Conservation (phyloP, 1,140 invertebrate genomes). For the Drosophila sulfurigaster region DNA sequence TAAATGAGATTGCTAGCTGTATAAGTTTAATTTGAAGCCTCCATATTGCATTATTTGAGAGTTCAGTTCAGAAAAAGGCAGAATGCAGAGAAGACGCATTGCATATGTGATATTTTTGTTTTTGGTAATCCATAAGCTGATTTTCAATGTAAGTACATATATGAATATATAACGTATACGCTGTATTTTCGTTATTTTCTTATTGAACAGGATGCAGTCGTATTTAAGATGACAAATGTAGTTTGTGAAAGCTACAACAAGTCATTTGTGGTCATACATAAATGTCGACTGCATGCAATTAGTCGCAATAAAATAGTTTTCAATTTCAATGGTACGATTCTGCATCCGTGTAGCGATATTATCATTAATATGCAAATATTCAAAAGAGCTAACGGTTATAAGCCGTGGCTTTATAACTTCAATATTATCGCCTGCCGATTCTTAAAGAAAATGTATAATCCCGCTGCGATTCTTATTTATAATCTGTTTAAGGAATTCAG, state of each 20-base stretch:
- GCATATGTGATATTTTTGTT: neutral
- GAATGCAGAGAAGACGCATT: neutral
- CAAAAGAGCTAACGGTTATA: conserved; percentile 24
- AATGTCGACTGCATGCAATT: conserved; percentile 21
- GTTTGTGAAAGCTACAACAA: neutral
- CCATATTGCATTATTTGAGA: neutral
- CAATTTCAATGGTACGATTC: neutral
- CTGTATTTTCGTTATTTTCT: too few relatives aligned
- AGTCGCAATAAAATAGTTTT: conserved; percentile 11
- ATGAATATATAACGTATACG: neutral
- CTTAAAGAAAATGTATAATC: conserved; percentile 1
- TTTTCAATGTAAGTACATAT: conserved; percentile 8
- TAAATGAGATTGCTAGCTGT: too few relatives aligned
- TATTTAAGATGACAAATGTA: conserved; percentile 21
- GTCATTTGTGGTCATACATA: neutral
- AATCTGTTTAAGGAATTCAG: conserved; percentile 17
- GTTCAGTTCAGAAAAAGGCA: neutral
- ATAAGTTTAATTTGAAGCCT: too few relatives aligned
- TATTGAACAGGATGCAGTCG: neutral
- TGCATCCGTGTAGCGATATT: neutral
- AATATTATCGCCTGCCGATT: conserved; percentile 16
- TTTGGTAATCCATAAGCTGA: neutral
- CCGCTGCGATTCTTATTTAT: conserved; percentile 6
- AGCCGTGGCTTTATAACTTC: conserved; percentile 13
- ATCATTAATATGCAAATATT: neutral